phyloP scores from a whole-genome alignment of 2,113 vertebrate genomes.

The Gobio gobio region DNA sequence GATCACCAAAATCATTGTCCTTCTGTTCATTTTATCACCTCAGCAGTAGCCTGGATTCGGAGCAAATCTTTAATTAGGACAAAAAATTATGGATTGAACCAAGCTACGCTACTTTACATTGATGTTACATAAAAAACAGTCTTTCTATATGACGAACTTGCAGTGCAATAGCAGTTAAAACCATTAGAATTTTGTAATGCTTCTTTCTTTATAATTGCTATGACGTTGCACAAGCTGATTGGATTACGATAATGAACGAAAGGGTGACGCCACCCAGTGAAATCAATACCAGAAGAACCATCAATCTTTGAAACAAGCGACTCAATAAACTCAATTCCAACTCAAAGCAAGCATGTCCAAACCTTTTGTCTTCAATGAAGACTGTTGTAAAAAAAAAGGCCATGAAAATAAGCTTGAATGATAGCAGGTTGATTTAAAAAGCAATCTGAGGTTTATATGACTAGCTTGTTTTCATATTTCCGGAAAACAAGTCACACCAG shows the following conservation, averaged over 20 bases:
- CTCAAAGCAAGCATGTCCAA: slow-evolving; percentile 2
- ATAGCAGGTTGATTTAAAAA: neutral
- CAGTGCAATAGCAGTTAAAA: neutral
- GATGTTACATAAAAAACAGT: neutral
- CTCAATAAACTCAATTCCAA: neutral
- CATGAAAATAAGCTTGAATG: neutral
- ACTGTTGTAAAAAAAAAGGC: neutral
- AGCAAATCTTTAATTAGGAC: neutral
- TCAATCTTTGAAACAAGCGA: neutral
- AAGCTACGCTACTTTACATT: neutral
- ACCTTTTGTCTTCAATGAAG: neutral
- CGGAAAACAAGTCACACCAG: neutral
- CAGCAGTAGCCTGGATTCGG: neutral
- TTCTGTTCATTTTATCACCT: neutral
- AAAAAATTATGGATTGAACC: neutral
- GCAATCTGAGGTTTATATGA: neutral
- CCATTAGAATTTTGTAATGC: neutral
- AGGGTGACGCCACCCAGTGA: neutral
- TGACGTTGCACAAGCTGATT: neutral
- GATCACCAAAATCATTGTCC: neutral
- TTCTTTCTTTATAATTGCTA: neutral
- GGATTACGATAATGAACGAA: neutral
- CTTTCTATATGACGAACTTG: neutral
- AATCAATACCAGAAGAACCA: neutral
- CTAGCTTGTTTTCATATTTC: neutral